Evolutionary conservation across 1,140 invertebrate species (phyloP).

Genomic region (Diachasma alloeum): DNA sequence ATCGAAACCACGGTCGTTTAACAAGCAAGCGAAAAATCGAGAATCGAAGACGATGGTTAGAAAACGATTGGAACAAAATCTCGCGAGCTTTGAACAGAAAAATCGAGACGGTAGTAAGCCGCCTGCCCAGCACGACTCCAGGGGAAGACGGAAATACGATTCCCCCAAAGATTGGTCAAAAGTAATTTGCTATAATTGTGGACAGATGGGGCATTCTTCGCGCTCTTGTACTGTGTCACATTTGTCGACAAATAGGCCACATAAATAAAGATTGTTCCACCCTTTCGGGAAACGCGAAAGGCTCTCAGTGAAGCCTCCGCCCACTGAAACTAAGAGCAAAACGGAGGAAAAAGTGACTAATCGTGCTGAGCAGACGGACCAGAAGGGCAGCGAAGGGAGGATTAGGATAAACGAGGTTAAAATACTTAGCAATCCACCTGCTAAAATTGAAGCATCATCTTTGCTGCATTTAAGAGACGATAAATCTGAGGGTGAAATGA

Average conservation of each 20-base stretch:
- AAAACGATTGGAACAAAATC: too few species aligned
- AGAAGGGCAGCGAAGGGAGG: not conserved
- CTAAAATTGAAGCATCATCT: constrained; percentile 6
- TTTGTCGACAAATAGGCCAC: too few species aligned
- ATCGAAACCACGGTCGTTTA: not conserved
- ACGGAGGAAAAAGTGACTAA: not conserved
- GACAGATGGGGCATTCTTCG: too few species aligned
- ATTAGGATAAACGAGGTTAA: constrained; percentile 8
- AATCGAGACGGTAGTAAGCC: too few species aligned
- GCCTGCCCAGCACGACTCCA: too few species aligned
- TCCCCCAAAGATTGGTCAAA: too few species aligned
- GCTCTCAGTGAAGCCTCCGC: constrained; percentile 19
- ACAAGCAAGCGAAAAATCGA: not conserved
- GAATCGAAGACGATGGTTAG: too few species aligned
- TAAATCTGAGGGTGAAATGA: not conserved
- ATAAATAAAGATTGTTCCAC: constrained; percentile 17
- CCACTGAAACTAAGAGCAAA: not conserved
- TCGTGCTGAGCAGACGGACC: not conserved
- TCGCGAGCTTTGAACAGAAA: too few species aligned
- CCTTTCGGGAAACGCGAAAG: constrained; percentile 17
- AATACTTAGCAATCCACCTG: constrained; percentile 5
- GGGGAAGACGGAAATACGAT: too few species aligned
- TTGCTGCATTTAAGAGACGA: not conserved
- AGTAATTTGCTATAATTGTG: too few species aligned
- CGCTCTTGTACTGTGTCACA: too few species aligned